A percentile compares a stretch with the other conserved stretches of the same genome.
These are phyloP conservation scores for Pseudorectes ferrugineus DNA, from an alignment of 2,113 vertebrate species.

Conservation along the genomic window DNA sequence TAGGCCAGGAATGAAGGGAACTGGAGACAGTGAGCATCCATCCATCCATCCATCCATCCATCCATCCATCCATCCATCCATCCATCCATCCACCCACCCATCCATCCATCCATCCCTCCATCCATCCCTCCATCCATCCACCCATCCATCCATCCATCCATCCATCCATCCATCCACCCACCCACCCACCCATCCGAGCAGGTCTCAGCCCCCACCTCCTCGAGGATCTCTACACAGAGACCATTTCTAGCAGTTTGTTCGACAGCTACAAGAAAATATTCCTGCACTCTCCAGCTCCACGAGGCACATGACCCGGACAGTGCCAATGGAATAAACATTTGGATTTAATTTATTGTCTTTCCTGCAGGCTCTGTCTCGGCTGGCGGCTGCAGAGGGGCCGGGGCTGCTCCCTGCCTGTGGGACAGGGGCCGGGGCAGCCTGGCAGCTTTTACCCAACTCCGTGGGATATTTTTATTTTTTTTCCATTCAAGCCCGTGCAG, in stretches of 20 bases:
- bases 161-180: not conserved
- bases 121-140: not conserved
- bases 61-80: accelerated
- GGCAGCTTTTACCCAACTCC: not conserved
- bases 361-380: not conserved
- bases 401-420: not conserved
- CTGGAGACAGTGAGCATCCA: no score
- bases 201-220: not conserved
- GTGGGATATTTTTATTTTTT: not conserved
- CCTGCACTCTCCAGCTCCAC: not conserved
- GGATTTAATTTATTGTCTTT: not conserved
- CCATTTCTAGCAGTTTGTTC: not conserved
- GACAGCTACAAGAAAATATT: not conserved
- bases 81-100: not conserved
- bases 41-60: not conserved
- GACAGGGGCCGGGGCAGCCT: not conserved
- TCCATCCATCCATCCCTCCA: not conserved
- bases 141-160: not conserved
- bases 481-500: not conserved
- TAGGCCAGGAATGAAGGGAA: no score
- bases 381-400: not conserved
- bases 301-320: not conserved
- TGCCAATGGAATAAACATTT: slow-evolving; percentile 21
- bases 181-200: not conserved
- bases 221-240: accelerated